These are phyloP conservation scores for Pluvialis apricaria DNA, from an alignment of 2,113 vertebrate species.

Conservation along the genomic window DNA sequence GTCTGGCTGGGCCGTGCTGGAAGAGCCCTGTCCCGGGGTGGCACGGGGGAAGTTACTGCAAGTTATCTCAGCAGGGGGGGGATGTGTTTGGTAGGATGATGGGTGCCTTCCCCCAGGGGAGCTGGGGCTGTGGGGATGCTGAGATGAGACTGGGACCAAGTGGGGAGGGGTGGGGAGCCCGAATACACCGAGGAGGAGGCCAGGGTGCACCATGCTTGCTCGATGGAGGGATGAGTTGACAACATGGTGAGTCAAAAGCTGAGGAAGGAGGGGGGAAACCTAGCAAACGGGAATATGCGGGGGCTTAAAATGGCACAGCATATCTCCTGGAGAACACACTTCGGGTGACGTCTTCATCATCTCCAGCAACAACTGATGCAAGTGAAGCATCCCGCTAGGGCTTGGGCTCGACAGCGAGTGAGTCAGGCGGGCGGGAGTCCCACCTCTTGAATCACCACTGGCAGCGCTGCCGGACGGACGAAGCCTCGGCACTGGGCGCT, in stretches of 20 bases:
- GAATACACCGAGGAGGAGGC: accelerated
- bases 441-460: background rate
- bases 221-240: background rate
- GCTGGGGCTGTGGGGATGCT: background rate
- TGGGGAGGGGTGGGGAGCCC: background rate
- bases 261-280: accelerated
- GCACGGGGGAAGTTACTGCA: background rate
- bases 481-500: background rate
- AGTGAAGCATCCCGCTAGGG: background rate
- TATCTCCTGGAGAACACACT: background rate
- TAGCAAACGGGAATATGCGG: background rate
- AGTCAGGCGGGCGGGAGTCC: background rate
- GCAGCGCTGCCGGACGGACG: accelerated
- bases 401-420: background rate
- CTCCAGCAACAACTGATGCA: background rate
- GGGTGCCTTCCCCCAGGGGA: background rate
- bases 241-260: background rate
- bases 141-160: background rate
- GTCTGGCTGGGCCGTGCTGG: accelerated
- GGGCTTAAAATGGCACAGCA: background rate
- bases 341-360: background rate
- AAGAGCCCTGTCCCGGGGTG: accelerated
- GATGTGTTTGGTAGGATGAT: background rate
- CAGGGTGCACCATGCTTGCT: background rate
- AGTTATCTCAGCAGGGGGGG: background rate